Evolutionary conservation across 2,888 invertebrate species (phyloP).

Genomic region (Drosophila incognita): DNA sequence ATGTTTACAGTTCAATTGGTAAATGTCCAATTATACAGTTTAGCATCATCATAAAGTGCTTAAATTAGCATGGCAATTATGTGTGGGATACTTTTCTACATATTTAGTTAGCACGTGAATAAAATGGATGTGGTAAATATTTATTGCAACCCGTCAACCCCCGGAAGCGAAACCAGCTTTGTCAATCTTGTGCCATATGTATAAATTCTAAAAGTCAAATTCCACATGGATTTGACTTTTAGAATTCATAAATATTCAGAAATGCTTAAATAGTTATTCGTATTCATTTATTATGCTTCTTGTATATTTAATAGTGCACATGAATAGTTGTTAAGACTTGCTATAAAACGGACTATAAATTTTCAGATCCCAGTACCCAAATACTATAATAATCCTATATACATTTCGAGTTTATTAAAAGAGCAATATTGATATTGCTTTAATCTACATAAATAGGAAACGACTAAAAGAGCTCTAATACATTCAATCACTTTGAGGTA

Average conservation of each 20-base stretch:
- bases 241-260: background rate
- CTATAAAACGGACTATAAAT: background rate
- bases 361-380: no score
- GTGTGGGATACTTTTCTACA: background rate
- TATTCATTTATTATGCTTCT: background rate
- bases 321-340: background rate
- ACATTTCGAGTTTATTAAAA: background rate
- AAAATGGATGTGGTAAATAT: conserved; percentile 40
- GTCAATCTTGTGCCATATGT: background rate
- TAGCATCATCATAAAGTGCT: background rate
- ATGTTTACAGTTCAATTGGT: background rate
- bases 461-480: background rate
- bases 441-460: conserved; percentile 1
- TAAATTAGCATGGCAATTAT: conserved; percentile 24
- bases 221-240: background rate
- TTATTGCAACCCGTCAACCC: conserved; percentile 13
- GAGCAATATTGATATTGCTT: background rate
- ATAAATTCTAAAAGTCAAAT: conserved; percentile 26
- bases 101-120: conserved; percentile 4
- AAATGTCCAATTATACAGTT: background rate
- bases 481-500: background rate
- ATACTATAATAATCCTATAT: background rate
- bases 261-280: background rate
- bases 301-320: background rate
- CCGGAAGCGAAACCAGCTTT: conserved; percentile 39